phyloP scores from a whole-genome alignment of 2,888 invertebrate species.

The Parasteatoda lunata region DNA sequence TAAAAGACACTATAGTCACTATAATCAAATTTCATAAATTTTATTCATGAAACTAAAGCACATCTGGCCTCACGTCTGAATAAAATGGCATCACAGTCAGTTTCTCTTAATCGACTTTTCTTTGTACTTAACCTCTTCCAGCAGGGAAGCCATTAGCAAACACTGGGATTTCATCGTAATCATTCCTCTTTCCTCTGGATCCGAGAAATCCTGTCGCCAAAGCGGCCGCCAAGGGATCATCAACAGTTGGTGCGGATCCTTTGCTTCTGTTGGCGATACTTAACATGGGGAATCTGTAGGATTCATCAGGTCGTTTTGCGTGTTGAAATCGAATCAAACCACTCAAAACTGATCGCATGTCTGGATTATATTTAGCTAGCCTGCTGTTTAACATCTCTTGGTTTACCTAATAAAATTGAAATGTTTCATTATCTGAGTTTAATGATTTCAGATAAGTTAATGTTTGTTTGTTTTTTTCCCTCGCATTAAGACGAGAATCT shows the following conservation, averaged over 20 bases:
- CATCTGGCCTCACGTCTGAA: neutral
- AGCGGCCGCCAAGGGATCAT: conserved; percentile 20
- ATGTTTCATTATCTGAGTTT: neutral
- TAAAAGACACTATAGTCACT: too few relatives aligned
- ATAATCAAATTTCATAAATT: neutral
- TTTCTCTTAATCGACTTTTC: too few relatives aligned
- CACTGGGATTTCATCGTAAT: conserved; percentile 44
- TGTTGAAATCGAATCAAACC: conserved; percentile 33
- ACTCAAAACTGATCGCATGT: conserved; percentile 43
- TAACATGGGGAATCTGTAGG: conserved; percentile 6
- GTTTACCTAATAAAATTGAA: neutral
- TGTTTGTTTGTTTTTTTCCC: too few relatives aligned
- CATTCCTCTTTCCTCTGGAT: conserved; percentile 41
- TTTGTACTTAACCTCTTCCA: conserved; percentile 26
- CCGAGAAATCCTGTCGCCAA: conserved; percentile 53
- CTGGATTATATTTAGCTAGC: conserved; percentile 16
- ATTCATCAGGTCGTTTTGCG: conserved; percentile 4
- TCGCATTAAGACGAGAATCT: too few relatives aligned
- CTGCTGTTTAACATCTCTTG: neutral
- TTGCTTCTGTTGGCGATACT: conserved; percentile 27
- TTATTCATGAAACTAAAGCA: too few relatives aligned
- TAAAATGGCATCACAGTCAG: neutral
- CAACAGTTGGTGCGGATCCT: neutral
- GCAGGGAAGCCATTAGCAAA: conserved; percentile 60
- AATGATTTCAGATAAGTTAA: too few relatives aligned